Percentiles rank a stretch among this genome's conserved stretches.
Conservation (phyloP, 2,797 vertebrate genomes). For the Percopsis omiscomaycus region DNA sequence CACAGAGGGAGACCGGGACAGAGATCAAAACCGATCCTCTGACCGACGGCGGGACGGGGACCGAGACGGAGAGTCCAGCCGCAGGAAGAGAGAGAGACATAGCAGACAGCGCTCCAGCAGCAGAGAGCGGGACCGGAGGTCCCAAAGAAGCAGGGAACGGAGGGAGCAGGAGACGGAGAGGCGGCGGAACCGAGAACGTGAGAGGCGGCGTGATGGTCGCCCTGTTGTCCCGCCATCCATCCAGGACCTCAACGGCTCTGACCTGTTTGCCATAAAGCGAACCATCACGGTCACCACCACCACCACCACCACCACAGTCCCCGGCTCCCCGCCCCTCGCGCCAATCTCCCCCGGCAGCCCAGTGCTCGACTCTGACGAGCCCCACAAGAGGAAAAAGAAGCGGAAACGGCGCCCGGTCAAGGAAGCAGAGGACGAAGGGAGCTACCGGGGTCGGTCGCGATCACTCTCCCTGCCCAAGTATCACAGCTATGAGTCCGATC, state of each 20-base stretch:
- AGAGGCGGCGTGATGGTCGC: conserved; percentile 77
- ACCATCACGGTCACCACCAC: conserved; percentile 91
- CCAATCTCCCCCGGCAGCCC: conserved; percentile 56
- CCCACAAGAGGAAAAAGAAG: conserved; percentile 77
- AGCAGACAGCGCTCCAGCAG: conserved; percentile 54
- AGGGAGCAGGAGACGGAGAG: conserved; percentile 72
- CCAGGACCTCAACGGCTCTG: conserved; percentile 90
- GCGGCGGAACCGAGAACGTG: conserved; percentile 59
- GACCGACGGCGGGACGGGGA: conserved; percentile 33
- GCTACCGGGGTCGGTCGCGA: conserved; percentile 60
- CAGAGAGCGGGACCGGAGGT: conserved; percentile 64
- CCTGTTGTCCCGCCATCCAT: conserved; percentile 91
- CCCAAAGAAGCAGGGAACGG: conserved; percentile 67
- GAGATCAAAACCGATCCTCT: conserved; percentile 45
- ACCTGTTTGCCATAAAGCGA: conserved; percentile 90
- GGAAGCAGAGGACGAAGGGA: conserved; percentile 55
- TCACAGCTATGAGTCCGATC: conserved; percentile 76
- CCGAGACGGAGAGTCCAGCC: conserved; percentile 45
- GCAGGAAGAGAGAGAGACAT: conserved; percentile 65
- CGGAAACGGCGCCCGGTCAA: conserved; percentile 66
- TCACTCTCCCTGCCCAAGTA: conserved; percentile 68
- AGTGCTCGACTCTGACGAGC: conserved; percentile 57
- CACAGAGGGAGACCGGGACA: conserved; percentile 41
- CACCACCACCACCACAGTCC: conserved; percentile 76
- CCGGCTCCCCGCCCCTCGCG: conserved; percentile 68